phyloP scores from a whole-genome alignment of 2,113 vertebrate species.

The Tragelaphus scriptus region DNA sequence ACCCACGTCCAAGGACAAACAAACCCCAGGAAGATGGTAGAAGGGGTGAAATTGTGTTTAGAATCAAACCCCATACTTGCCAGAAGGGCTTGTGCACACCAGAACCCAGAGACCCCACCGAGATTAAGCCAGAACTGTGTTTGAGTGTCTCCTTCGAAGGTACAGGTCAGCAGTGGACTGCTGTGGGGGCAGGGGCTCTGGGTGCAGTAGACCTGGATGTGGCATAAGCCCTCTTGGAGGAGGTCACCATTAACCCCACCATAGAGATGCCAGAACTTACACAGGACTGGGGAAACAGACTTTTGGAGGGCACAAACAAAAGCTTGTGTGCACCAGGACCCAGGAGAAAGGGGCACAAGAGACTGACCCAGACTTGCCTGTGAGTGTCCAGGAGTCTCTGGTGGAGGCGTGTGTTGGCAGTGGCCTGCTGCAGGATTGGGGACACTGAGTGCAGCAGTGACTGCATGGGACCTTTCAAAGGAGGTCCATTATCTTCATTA shows the following conservation, averaged over 20 bases:
- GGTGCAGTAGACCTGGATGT: background rate
- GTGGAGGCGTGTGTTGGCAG: background rate
- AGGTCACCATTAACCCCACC: background rate
- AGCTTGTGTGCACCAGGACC: background rate
- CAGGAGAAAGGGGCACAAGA: background rate
- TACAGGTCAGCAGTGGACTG: background rate
- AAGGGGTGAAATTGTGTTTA: background rate
- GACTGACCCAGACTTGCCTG: background rate
- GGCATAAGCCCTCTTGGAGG: background rate
- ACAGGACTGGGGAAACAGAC: background rate
- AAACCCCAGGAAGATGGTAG: background rate
- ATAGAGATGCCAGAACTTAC: background rate
- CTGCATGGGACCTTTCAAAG: background rate
- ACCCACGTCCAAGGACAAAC: background rate
- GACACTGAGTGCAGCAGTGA: background rate
- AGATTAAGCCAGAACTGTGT: background rate
- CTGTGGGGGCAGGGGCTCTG: background rate
- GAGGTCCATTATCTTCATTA: background rate
- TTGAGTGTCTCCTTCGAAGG: background rate
- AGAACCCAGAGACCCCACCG: background rate
- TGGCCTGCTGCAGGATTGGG: background rate
- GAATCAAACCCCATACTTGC: background rate
- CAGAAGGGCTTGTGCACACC: fast-evolving
- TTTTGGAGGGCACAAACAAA: background rate
- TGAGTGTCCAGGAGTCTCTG: background rate